phyloP scores from a whole-genome alignment of 2,888 invertebrate genomes.

The Himalopsyche kuldschensis region DNA sequence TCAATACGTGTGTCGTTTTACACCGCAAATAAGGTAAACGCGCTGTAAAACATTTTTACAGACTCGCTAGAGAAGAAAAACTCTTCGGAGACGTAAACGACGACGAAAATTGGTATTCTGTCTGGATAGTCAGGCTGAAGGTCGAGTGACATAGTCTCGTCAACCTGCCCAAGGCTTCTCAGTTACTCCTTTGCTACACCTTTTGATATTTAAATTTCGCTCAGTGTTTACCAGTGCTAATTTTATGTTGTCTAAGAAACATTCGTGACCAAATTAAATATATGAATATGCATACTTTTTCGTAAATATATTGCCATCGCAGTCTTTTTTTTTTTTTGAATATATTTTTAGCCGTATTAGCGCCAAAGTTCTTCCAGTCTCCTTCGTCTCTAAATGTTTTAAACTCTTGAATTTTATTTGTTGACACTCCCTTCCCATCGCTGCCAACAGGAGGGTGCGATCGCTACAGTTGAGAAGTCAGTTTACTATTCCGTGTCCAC shows the following conservation, averaged over 20 bases:
- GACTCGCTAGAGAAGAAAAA: background rate
- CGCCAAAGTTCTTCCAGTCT: too few species aligned
- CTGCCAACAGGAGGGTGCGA: too few species aligned
- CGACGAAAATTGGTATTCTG: background rate
- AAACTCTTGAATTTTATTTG: too few species aligned
- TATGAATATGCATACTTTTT: too few species aligned
- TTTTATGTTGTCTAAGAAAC: background rate
- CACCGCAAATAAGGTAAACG: background rate
- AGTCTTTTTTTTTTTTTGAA: too few species aligned
- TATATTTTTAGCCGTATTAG: too few species aligned
- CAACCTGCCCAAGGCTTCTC: background rate
- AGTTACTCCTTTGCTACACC: background rate
- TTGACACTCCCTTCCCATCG: too few species aligned
- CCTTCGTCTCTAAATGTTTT: too few species aligned
- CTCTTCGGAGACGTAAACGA: background rate
- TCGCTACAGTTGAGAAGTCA: too few species aligned
- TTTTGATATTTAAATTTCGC: background rate
- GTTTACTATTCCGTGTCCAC: too few species aligned
- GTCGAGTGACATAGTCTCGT: background rate
- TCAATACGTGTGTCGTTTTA: background rate
- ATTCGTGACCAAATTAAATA: background rate
- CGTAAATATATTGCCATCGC: too few species aligned
- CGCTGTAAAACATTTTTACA: background rate
- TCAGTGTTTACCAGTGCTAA: background rate
- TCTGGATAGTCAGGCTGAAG: background rate